A percentile compares a stretch with the other conserved stretches of the same genome.
Evolutionary conservation across 2,888 invertebrate species (phyloP).

Genomic region (Mystacides longicornis): DNA sequence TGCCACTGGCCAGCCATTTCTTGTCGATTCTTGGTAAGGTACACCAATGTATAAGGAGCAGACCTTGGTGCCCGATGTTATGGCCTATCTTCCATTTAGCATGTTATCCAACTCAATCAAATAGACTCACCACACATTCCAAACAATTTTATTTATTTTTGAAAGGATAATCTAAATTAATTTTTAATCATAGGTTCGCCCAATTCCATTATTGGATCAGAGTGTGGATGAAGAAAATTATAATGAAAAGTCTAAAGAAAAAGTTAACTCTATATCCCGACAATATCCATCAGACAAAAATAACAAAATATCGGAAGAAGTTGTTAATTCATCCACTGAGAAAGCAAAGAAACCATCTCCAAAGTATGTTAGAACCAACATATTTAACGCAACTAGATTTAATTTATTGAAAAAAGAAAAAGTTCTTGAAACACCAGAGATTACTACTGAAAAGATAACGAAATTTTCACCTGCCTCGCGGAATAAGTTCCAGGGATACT

Average conservation of each 20-base stretch:
- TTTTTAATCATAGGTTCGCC: neutral
- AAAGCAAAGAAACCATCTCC: slow-evolving; percentile 31
- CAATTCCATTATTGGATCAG: neutral
- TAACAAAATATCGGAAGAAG: neutral
- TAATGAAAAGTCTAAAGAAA: neutral
- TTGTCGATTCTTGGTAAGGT: no score
- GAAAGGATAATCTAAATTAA: no score
- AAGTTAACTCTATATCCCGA: neutral
- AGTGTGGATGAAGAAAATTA: neutral
- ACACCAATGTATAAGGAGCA: no score
- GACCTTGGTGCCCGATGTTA: no score
- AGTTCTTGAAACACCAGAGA: slow-evolving; percentile 11
- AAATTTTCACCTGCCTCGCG: slow-evolving; percentile 9
- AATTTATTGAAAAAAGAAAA: slow-evolving; percentile 21
- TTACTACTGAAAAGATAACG: slow-evolving; percentile 20
- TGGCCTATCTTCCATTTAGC: no score
- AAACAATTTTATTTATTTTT: no score
- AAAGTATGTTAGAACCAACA: slow-evolving; percentile 30
- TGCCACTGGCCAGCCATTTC: no score
- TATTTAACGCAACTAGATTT: slow-evolving; percentile 20
- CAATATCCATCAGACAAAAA: neutral
- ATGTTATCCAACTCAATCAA: no score
- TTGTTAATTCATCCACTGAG: neutral
- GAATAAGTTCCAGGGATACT: slow-evolving; percentile 13
- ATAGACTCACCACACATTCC: no score